Conservation (phyloP, 2,888 invertebrate genomes). For the Melanophora roralis region DNA sequence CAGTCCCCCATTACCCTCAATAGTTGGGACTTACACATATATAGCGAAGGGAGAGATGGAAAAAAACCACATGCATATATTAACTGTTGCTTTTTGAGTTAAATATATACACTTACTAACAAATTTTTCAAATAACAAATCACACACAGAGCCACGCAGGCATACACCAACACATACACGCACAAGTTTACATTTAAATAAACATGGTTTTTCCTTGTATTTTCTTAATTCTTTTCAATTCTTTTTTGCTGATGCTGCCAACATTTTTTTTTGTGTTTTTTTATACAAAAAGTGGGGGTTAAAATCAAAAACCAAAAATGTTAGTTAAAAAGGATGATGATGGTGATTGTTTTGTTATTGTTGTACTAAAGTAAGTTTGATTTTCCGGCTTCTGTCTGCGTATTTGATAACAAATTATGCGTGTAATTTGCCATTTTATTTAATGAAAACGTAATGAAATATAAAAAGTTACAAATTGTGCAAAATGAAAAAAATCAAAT, state of each 20-base stretch:
- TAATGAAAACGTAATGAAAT: conserved; percentile 75
- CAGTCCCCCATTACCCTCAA: neutral
- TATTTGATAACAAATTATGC: conserved; percentile 72
- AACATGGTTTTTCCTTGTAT: neutral
- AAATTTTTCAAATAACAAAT: neutral
- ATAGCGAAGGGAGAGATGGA: neutral
- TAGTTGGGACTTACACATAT: neutral
- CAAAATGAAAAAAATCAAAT: conserved; percentile 32
- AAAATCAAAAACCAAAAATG: neutral
- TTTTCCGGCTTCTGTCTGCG: conserved; percentile 11
- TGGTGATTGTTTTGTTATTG: neutral
- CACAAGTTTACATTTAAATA: too few species aligned
- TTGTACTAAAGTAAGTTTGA: conserved; percentile 29
- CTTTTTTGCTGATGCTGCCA: neutral
- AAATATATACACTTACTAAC: neutral
- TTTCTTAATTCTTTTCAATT: neutral
- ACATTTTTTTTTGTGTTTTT: neutral
- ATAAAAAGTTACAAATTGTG: conserved; percentile 65
- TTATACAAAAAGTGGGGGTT: neutral
- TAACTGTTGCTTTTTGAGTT: conserved; percentile 47
- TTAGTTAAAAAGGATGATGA: neutral
- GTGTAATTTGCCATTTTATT: conserved; percentile 75
- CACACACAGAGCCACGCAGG: neutral
- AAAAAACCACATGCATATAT: neutral
- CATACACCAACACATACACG: conserved; percentile 15